Conservation (phyloP, 2,797 vertebrate genomes). For the Craterocephalus amniculus region DNA sequence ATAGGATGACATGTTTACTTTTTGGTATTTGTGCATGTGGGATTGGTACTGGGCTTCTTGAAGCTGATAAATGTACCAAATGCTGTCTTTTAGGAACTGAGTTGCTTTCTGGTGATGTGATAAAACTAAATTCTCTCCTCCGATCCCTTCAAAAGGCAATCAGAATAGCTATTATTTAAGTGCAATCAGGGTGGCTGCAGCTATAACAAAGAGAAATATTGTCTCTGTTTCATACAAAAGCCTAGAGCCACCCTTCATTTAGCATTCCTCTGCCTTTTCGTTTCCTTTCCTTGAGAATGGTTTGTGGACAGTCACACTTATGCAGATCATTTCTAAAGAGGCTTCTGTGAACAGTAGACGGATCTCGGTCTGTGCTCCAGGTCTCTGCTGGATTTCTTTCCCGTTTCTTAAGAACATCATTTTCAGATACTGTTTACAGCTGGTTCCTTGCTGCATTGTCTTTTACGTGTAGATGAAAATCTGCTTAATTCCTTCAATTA, state of each 20-base stretch:
- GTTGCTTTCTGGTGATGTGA: neutral
- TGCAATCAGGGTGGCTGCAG: too few species aligned
- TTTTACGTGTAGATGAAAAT: too few species aligned
- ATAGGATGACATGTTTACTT: slow-evolving; percentile 51
- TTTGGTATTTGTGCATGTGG: slow-evolving; percentile 7
- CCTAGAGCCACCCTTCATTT: neutral
- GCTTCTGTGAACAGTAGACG: too few species aligned
- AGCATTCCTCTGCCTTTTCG: neutral
- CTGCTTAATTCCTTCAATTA: too few species aligned
- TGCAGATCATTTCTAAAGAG: too few species aligned
- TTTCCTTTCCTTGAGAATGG: neutral
- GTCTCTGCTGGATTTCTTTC: neutral
- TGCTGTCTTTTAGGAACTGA: neutral
- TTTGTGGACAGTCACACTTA: too few species aligned
- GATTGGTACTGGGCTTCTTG: slow-evolving; percentile 13
- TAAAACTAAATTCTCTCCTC: neutral
- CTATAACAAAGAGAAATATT: too few species aligned
- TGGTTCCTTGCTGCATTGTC: neutral
- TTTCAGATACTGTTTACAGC: neutral
- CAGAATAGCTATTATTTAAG: too few species aligned
- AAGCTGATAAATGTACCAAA: slow-evolving; percentile 3
- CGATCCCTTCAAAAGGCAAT: neutral
- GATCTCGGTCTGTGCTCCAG: neutral
- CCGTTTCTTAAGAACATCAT: neutral
- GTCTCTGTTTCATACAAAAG: neutral